Conservation (phyloP, 2,888 invertebrate genomes). For the Drosophila cognata region DNA sequence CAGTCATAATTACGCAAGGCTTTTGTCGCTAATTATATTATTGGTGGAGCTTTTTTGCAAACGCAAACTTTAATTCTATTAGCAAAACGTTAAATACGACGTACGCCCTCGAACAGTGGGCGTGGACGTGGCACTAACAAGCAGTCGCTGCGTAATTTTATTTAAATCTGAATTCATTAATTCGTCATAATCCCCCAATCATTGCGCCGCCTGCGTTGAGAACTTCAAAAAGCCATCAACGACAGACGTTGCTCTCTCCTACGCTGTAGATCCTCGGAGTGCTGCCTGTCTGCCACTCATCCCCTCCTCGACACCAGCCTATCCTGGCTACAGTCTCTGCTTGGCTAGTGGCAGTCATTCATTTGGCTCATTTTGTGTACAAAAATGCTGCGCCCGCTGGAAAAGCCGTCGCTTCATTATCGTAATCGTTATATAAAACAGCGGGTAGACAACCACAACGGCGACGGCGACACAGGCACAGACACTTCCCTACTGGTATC, state of each 20-base stretch:
- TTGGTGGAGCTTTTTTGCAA: constrained; percentile 14
- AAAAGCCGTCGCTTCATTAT: constrained; percentile 77
- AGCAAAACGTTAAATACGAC: constrained; percentile 75
- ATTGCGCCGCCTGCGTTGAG: constrained; percentile 73
- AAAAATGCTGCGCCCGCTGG: constrained; percentile 77
- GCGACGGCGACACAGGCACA: constrained; percentile 45
- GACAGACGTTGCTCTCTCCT: constrained; percentile 66
- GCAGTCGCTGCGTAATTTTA: constrained; percentile 76
- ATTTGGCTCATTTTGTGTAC: constrained; percentile 77
- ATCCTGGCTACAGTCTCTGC: not conserved
- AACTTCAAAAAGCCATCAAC: constrained; percentile 83
- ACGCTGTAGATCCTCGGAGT: constrained; percentile 7
- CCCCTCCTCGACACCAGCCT: not conserved
- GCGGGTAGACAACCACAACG: constrained; percentile 69
- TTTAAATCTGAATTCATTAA: constrained; percentile 83
- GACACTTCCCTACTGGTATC: constrained; percentile 37
- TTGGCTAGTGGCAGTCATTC: constrained; percentile 62
- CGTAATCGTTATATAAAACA: constrained; percentile 81
- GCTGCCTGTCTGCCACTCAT: constrained; percentile 2
- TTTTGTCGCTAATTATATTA: constrained; percentile 44
- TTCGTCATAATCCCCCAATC: constrained; percentile 83
- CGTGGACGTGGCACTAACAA: constrained; percentile 62
- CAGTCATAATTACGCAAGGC: constrained; percentile 70
- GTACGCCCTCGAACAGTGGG: constrained; percentile 41
- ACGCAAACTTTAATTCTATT: constrained; percentile 82